Conservation (phyloP, 2,888 invertebrate genomes). For the Rotaria magnacalcarata region DNA sequence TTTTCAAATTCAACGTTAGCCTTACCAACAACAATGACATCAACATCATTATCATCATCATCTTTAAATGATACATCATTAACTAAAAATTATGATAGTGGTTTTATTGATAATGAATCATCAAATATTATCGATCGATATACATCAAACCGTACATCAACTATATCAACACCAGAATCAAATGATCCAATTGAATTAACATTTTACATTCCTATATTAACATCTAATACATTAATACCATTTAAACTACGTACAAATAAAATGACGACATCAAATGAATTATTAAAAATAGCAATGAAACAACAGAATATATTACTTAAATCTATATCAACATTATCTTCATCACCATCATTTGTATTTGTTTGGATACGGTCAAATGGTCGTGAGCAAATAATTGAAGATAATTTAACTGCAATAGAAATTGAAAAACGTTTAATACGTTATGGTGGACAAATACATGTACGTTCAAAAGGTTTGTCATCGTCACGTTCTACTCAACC, state of each 20-base stretch:
- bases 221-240: background rate
- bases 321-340: background rate
- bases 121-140: background rate
- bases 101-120: slow-evolving; percentile 30
- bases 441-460: slow-evolving; percentile 16
- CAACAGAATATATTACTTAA: background rate
- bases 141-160: background rate
- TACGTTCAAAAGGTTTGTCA: background rate
- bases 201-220: slow-evolving; percentile 27
- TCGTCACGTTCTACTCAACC: slow-evolving; percentile 6
- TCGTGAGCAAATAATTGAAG: slow-evolving; percentile 24
- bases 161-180: background rate
- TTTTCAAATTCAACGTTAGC: background rate
- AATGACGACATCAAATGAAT: background rate
- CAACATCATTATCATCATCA: background rate
- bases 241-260: slow-evolving; percentile 3
- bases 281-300: background rate
- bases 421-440: slow-evolving; percentile 24
- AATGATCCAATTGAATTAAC: slow-evolving; percentile 31
- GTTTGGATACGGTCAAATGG: background rate
- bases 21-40: slow-evolving; percentile 14
- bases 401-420: background rate
- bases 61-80: background rate
- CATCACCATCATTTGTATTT: background rate
- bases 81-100: background rate